Conservation (phyloP, 2,797 vertebrate species). For the Crenuchus spilurus region DNA sequence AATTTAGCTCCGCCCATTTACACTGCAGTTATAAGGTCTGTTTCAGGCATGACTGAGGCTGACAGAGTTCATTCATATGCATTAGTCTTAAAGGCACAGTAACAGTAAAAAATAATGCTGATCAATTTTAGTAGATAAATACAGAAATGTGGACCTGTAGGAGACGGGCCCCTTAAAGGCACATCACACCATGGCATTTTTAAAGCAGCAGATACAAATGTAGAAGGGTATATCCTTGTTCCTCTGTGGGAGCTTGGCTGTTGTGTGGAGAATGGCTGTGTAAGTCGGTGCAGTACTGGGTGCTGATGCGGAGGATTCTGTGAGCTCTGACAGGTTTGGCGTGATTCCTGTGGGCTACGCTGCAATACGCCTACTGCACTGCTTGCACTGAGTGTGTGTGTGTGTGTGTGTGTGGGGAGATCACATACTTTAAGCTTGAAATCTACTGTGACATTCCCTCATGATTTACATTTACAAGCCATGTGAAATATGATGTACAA, state of each 20-base stretch:
- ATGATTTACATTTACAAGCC: neutral
- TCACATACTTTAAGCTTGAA: neutral
- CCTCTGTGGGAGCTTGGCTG: neutral
- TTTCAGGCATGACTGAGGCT: too few species aligned
- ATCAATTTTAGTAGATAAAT: too few species aligned
- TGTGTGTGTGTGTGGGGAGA: neutral
- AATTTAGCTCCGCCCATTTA: too few species aligned
- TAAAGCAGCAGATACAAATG: neutral
- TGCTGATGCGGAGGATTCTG: constrained; percentile 13
- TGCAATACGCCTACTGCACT: neutral
- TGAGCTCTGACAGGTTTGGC: neutral
- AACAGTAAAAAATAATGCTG: too few species aligned
- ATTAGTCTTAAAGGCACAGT: too few species aligned
- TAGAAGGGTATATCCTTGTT: neutral
- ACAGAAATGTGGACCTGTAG: too few species aligned
- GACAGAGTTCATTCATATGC: too few species aligned
- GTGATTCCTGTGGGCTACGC: neutral
- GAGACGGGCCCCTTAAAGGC: too few species aligned
- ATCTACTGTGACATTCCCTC: neutral
- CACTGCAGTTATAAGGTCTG: too few species aligned
- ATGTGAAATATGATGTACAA: neutral
- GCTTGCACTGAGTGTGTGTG: neutral
- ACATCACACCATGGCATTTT: too few species aligned
- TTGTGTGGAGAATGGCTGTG: neutral
- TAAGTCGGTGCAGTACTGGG: neutral